phyloP scores from a whole-genome alignment of 1,140 invertebrate genomes.

The Papilio helenus region DNA sequence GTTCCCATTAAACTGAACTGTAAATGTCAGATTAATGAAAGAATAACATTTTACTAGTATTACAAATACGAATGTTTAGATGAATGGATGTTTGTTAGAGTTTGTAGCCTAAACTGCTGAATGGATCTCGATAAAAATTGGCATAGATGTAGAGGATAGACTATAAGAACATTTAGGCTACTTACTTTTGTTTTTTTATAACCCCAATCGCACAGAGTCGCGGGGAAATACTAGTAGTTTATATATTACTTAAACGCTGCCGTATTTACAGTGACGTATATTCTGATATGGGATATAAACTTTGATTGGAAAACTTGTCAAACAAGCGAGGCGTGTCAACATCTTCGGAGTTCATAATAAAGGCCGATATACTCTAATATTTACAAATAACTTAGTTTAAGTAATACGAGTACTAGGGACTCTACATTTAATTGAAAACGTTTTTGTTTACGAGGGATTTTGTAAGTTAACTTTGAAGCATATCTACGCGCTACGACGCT shows the following conservation, averaged over 20 bases:
- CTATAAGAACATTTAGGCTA: too few species aligned
- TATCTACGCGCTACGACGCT: neutral
- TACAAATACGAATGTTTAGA: too few species aligned
- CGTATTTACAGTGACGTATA: neutral
- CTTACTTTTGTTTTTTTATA: too few species aligned
- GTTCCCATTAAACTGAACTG: too few species aligned
- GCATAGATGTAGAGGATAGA: too few species aligned
- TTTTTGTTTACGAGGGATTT: neutral
- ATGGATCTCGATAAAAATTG: too few species aligned
- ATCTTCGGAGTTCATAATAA: neutral
- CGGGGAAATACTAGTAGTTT: neutral
- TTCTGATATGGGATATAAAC: neutral
- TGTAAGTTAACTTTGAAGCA: neutral
- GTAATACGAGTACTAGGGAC: too few species aligned
- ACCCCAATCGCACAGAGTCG: too few species aligned
- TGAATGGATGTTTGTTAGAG: too few species aligned
- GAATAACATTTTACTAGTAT: too few species aligned
- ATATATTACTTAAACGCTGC: neutral
- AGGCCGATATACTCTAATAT: neutral
- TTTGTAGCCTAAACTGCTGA: too few species aligned
- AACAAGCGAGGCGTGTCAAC: neutral
- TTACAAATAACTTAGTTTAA: neutral
- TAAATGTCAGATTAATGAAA: too few species aligned
- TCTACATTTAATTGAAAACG: neutral
- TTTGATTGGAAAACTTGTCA: slow-evolving; percentile 25